Conservation (phyloP, 2,888 invertebrate genomes). For the Rhingia campestris region DNA sequence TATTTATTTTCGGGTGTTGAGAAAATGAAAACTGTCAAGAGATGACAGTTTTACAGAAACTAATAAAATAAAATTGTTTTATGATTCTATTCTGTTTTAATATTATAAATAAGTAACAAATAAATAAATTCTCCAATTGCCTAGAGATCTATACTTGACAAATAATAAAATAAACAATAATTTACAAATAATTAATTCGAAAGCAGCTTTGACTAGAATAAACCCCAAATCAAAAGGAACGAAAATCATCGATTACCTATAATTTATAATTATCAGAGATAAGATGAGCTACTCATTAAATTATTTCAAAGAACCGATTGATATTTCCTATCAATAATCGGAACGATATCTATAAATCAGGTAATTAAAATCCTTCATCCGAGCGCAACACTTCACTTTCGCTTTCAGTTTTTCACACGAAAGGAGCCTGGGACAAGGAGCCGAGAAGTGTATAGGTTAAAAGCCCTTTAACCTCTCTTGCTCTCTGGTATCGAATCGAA, state of each 20-base stretch:
- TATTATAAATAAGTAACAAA: no score
- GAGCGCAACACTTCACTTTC: background rate
- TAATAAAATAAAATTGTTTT: no score
- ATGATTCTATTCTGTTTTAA: no score
- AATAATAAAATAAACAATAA: no score
- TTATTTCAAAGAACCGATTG: background rate
- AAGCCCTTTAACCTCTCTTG: background rate
- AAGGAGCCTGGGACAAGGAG: background rate
- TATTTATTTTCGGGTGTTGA: no score
- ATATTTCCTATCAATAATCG: background rate
- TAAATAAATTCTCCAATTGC: no score
- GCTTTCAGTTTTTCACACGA: background rate
- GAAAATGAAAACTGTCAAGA: no score
- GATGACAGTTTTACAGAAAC: no score
- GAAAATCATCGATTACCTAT: background rate
- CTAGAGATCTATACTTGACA: no score
- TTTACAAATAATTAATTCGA: no score
- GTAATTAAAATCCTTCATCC: conserved; percentile 2
- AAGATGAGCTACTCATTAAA: background rate
- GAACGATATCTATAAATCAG: background rate
- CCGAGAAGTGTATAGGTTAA: background rate
- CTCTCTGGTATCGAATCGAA: background rate
- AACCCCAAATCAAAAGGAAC: background rate
- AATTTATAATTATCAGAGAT: background rate
- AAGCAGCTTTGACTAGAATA: no score